phyloP scores from a whole-genome alignment of 1,140 invertebrate genomes.

The Drosophila repletoides region DNA sequence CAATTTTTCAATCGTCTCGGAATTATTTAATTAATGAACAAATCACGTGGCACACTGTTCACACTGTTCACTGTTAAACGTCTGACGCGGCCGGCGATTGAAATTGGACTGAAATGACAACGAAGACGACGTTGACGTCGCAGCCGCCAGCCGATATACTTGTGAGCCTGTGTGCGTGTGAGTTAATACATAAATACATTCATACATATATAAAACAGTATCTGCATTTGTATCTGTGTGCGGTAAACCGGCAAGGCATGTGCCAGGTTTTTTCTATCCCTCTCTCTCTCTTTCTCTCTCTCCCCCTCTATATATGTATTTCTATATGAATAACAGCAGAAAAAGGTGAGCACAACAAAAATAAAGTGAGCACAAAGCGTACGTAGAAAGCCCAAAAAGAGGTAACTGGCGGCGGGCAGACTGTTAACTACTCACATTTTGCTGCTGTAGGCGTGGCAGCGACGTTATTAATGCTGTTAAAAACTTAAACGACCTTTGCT shows the following conservation, averaged over 20 bases:
- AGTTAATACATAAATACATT: constrained; percentile 3
- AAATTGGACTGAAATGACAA: constrained; percentile 55
- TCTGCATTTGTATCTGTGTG: constrained; percentile 33
- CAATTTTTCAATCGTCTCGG: neutral
- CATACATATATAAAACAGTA: constrained; percentile 21
- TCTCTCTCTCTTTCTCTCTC: too few species aligned
- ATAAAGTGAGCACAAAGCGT: constrained; percentile 55
- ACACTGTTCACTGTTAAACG: constrained; percentile 44
- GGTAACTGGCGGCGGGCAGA: neutral
- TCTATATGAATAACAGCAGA: constrained; percentile 47
- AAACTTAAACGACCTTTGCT: constrained; percentile 30
- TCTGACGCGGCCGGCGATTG: constrained; percentile 67
- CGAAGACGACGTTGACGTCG: constrained; percentile 44
- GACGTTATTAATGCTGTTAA: constrained; percentile 12
- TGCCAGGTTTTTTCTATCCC: neutral
- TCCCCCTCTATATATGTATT: constrained; percentile 22
- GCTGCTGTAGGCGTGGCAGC: constrained; percentile 22
- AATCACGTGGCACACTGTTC: constrained; percentile 68
- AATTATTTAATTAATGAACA: constrained; percentile 33
- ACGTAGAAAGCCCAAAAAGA: constrained; percentile 31
- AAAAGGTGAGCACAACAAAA: constrained; percentile 78
- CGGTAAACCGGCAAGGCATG: constrained; percentile 55
- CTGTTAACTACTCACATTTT: neutral
- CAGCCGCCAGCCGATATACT: constrained; percentile 7
- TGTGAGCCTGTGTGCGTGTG: constrained; percentile 5